These are phyloP conservation scores for Microtus oregoni DNA, from an alignment of 2,113 vertebrate genomes.

Conservation along the genomic window DNA sequence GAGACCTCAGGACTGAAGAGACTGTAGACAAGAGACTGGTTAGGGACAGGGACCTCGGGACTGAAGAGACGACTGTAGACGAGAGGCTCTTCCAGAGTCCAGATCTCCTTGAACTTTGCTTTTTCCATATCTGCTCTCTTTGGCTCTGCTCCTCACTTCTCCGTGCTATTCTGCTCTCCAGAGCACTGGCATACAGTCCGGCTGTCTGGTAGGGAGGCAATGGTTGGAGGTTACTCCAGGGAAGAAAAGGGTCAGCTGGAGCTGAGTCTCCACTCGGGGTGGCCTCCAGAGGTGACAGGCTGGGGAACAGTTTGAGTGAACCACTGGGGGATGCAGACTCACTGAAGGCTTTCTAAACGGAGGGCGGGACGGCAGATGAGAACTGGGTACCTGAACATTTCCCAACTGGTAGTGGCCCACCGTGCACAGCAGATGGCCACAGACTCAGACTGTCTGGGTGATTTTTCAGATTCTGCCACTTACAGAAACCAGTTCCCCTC, in stretches of 20 bases:
- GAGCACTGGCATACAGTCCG: not conserved
- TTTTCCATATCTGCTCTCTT: not conserved
- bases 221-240: not conserved
- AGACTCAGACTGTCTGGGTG: not conserved
- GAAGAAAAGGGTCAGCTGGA: not conserved
- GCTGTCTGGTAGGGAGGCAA: not conserved
- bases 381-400: not conserved
- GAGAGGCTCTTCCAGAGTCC: not conserved
- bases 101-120: not conserved
- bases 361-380: not conserved
- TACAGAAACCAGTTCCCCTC: not conserved
- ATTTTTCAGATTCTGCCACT: slow-evolving; percentile 49
- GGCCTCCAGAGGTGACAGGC: not conserved
- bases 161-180: not conserved
- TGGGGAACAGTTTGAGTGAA: not conserved
- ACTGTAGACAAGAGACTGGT: slow-evolving; percentile 16
- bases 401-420: not conserved
- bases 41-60: not conserved
- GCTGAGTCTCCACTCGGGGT: not conserved
- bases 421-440: not conserved
- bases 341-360: not conserved
- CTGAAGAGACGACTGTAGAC: not conserved
- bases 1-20: not conserved
- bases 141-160: not conserved
- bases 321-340: not conserved